Evolutionary conservation across 2,888 invertebrate genomes (phyloP).

Genomic region (Orgyia antiqua): DNA sequence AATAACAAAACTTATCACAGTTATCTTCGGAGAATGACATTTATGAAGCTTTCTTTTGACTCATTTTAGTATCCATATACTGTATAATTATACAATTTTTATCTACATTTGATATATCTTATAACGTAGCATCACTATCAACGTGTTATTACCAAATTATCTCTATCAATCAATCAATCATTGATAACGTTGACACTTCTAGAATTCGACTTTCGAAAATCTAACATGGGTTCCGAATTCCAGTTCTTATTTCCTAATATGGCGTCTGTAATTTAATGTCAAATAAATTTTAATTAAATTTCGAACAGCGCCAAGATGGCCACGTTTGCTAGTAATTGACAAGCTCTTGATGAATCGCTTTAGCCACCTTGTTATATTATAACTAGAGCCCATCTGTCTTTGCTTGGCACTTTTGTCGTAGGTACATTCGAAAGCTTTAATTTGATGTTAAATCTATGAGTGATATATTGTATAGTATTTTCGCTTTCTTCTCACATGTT

Average conservation of each 20-base stretch:
- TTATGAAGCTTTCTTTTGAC: conserved; percentile 5
- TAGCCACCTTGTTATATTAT: conserved; percentile 65
- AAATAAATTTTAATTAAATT: conserved; percentile 75
- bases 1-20: conserved; percentile 16
- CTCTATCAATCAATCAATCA: conserved; percentile 29
- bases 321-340: conserved; percentile 67
- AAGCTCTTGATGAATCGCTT: conserved; percentile 70
- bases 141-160: conserved; percentile 19
- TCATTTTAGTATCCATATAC: conserved; percentile 7
- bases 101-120: conserved; percentile 17
- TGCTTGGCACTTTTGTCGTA: conserved; percentile 39
- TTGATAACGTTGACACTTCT: conserved; percentile 33
- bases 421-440: conserved; percentile 47
- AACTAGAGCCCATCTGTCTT: conserved; percentile 63
- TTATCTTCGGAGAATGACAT: background rate
- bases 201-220: conserved; percentile 30
- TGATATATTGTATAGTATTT: conserved; percentile 53
- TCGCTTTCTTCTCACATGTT: conserved; percentile 34
- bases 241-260: conserved; percentile 23
- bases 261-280: conserved; percentile 33
- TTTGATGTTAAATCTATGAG: conserved; percentile 50
- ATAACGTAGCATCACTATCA: conserved; percentile 9
- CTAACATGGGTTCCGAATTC: conserved; percentile 23
- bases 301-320: conserved; percentile 49
- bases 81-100: conserved; percentile 10